Evolutionary conservation across 2,113 vertebrate genomes (phyloP), one percentile per base, ranked within the genome.

Genomic region (Pungitius pungitius): DNA sequence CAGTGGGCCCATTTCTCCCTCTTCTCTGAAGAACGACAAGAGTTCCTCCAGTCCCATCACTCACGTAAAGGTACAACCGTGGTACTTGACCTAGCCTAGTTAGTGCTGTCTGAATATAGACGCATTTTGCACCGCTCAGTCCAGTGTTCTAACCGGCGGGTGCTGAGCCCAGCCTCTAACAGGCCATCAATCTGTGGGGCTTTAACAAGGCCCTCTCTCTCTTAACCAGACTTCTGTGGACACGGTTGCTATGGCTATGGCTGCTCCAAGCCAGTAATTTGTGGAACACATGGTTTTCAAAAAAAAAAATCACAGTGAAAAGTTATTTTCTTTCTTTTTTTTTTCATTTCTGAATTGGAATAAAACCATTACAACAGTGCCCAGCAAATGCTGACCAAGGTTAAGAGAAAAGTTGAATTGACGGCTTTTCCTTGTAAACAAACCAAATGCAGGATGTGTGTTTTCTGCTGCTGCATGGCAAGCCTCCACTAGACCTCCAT

Each of bases 21-120:
- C 97, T 80, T 95, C 95, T 81, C 95, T 97, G 92, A 99, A 99
- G 94, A 99, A 95, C 84, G 97, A 99, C 93, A 99, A 98, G 94
- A 96, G 96, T 93, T 96, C 96, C 93, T 96, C 94, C 93, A 99
- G 97, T 89, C 98, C 98, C 60, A 92, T 98, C 92, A 95, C 95
- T 94, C 97, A 99, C 94, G 89, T 98, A 87, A 99, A 99, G 98
- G 96, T 97, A 95, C 45, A 67, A 43, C 76, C 61, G 87, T 85
- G 84, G 78, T 84, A 78, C 90, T 92, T 89, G 90, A 90, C 83
- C 88, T 54, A 77, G 56, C 63, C 75, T 59, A 73, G 64, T 69
- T 37, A 73, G 66, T 71, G 68, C 66, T 71, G 47, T 61, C 64
- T 84, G 49, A 88, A 77, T 84, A 86, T 90, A 89, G 69, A 61